A percentile compares a stretch with the other conserved stretches of the same genome.
Evolutionary conservation across 2,113 vertebrate species (phyloP).

Genomic region (Microtus richardsoni): DNA sequence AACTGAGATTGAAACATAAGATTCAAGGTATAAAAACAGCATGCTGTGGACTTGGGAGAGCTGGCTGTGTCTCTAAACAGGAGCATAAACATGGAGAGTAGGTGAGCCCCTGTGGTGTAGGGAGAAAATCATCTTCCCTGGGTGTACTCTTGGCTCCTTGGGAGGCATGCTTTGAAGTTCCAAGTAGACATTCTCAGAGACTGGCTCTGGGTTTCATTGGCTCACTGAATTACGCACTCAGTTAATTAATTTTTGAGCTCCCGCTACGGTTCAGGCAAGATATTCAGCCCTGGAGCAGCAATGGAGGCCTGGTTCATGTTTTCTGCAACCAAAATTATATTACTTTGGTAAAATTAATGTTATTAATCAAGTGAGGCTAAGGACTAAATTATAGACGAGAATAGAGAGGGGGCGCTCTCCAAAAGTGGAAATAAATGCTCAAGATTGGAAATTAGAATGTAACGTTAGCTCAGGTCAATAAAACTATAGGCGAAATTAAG

Average conservation of each 20-base stretch:
- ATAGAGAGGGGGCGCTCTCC: not conserved
- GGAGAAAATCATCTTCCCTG: not conserved
- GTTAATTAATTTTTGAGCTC: constrained; percentile 21
- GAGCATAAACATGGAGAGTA: not conserved
- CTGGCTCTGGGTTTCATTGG: not conserved
- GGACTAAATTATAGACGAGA: not conserved
- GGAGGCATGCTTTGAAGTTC: not conserved
- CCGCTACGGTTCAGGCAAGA: not conserved
- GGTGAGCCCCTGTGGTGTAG: not conserved
- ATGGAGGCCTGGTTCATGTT: not conserved
- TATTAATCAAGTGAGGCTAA: constrained; percentile 24
- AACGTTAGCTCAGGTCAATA: not conserved
- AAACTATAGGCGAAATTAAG: not conserved
- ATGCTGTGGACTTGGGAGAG: not conserved
- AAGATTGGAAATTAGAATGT: not conserved
- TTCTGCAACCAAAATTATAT: constrained; percentile 12
- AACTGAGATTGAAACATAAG: not conserved
- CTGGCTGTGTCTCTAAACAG: not conserved
- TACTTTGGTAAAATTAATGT: constrained; percentile 34
- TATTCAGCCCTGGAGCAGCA: not conserved
- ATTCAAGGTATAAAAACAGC: not conserved
- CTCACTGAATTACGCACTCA: constrained; percentile 55
- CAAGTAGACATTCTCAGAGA: not conserved
- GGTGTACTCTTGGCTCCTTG: not conserved
- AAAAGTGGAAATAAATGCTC: not conserved